phyloP scores from a whole-genome alignment of 2,888 invertebrate genomes.

The Caenorhabditis parvicauda region DNA sequence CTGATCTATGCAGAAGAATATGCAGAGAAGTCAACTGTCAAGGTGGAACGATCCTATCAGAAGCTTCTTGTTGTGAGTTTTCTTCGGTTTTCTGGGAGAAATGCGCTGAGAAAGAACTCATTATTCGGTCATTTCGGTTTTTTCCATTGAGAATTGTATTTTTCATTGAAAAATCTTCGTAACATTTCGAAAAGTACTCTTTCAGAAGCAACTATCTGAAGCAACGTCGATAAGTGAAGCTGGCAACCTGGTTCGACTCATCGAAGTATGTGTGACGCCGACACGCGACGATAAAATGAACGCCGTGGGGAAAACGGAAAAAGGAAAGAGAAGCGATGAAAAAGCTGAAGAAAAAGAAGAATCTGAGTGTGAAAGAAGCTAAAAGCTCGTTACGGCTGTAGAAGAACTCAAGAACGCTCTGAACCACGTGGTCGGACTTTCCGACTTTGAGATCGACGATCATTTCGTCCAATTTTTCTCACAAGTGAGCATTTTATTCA shows the following conservation, averaged over 20 bases:
- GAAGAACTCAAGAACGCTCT: slow-evolving; percentile 17
- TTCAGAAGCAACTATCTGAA: slow-evolving; percentile 19
- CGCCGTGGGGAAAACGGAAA: slow-evolving; percentile 17
- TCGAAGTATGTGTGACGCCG: slow-evolving; percentile 14
- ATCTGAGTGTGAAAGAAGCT: no score
- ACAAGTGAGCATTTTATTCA: slow-evolving; percentile 3
- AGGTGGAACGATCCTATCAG: slow-evolving; percentile 16
- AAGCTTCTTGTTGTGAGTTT: no score
- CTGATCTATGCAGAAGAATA: slow-evolving; percentile 31
- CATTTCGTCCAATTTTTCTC: slow-evolving; percentile 19
- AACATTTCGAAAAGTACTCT: slow-evolving; percentile 1
- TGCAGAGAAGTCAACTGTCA: slow-evolving; percentile 13
- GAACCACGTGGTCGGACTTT: slow-evolving; percentile 10
- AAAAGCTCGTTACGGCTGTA: slow-evolving; percentile 11
- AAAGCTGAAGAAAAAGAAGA: slow-evolving; percentile 20
- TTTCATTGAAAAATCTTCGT: background rate
- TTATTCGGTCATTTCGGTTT: no score
- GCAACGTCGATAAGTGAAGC: slow-evolving; percentile 17
- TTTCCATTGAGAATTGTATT: background rate
- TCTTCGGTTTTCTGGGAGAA: no score
- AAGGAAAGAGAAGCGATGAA: slow-evolving; percentile 22
- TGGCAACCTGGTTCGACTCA: slow-evolving; percentile 13
- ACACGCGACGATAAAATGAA: slow-evolving; percentile 20
- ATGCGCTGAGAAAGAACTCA: no score
- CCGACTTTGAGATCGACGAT: slow-evolving; percentile 19